A percentile compares a stretch with the other conserved stretches of the same genome.
These are phyloP conservation scores for Luperina testacea DNA, from an alignment of 2,888 invertebrate species.

Conservation along the genomic window DNA sequence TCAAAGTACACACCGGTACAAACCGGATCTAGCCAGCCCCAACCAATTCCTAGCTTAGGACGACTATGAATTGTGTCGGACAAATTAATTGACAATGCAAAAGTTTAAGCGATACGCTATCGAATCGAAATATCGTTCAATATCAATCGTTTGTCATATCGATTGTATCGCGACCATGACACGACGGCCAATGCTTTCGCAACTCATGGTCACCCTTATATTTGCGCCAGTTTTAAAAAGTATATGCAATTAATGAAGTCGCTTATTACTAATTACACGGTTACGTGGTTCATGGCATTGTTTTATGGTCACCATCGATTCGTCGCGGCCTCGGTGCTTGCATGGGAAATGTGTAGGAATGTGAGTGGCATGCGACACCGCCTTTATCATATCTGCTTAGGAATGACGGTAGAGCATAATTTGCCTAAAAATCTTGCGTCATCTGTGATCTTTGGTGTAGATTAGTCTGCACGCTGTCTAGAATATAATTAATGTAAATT, in stretches of 20 bases:
- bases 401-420: slow-evolving; percentile 16
- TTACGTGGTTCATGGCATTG: slow-evolving; percentile 54
- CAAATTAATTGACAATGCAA: slow-evolving; percentile 46
- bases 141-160: slow-evolving; percentile 65
- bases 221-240: slow-evolving; percentile 70
- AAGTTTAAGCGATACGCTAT: slow-evolving; percentile 52
- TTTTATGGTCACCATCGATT: slow-evolving; percentile 59
- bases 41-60: slow-evolving; percentile 34
- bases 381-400: slow-evolving; percentile 32
- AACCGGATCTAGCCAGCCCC: slow-evolving; percentile 30
- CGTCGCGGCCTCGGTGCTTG: slow-evolving; percentile 37
- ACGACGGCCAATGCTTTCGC: slow-evolving; percentile 79
- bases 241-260: slow-evolving; percentile 67
- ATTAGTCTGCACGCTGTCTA: background rate
- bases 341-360: slow-evolving; percentile 51
- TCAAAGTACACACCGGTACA: background rate
- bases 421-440: slow-evolving; percentile 20
- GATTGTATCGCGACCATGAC: slow-evolving; percentile 80
- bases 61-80: slow-evolving; percentile 21
- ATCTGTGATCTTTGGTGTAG: slow-evolving; percentile 19
- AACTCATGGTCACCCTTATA: slow-evolving; percentile 79
- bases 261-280: slow-evolving; percentile 64
- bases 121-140: slow-evolving; percentile 61
- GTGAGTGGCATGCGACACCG: slow-evolving; percentile 37
- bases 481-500: background rate